Evolutionary conservation across 2,113 vertebrate species (phyloP).

Genomic region (Brachypteracias leptosomus): DNA sequence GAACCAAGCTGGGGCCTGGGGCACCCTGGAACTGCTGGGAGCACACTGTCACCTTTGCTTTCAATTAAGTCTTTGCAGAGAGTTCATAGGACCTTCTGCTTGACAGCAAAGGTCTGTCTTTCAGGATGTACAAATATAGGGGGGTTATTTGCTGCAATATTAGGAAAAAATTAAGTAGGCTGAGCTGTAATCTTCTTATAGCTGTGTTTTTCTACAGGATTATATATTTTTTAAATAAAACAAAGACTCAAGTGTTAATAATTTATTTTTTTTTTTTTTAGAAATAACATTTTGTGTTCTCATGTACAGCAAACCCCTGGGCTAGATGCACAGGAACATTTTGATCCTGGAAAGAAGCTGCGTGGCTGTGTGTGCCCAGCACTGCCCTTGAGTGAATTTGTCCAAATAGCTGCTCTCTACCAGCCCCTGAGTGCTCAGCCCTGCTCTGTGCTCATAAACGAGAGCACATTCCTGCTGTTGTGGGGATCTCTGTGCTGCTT

Average conservation of each 20-base stretch:
- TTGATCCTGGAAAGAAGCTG: neutral
- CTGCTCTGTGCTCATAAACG: rapidly evolving
- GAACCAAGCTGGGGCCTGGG: constrained; percentile 20
- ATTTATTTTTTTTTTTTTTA: neutral
- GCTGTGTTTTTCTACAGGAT: neutral
- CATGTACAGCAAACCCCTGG: rapidly evolving
- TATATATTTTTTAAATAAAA: neutral
- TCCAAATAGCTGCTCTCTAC: neutral
- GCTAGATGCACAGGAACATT: neutral
- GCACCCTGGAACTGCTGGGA: neutral
- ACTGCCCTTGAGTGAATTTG: neutral
- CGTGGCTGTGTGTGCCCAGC: neutral
- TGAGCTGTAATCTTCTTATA: neutral
- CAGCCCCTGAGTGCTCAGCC: rapidly evolving
- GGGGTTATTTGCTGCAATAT: neutral
- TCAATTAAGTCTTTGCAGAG: neutral
- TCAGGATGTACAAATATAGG: neutral
- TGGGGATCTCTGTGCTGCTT: neutral
- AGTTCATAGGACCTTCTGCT: neutral
- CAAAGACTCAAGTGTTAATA: neutral
- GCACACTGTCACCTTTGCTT: neutral
- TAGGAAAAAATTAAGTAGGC: neutral
- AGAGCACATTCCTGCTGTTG: neutral
- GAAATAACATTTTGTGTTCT: neutral
- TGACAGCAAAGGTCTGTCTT: neutral